Evolutionary conservation across 2,113 vertebrate species (phyloP), one percentile per base, ranked within the genome.

Genomic region (Xiphorhynchus elegans): DNA sequence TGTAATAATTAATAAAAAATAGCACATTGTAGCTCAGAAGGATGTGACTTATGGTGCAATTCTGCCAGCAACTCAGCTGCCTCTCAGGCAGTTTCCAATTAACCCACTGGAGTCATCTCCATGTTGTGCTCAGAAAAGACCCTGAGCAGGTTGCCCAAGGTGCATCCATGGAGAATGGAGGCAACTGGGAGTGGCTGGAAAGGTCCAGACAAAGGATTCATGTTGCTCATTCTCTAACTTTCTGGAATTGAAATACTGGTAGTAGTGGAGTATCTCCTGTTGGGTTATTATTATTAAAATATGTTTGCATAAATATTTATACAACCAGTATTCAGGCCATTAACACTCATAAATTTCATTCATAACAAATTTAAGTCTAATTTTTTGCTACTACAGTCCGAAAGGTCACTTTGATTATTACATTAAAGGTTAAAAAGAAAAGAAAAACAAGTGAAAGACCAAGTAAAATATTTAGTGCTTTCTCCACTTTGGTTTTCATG

Each of bases 1-100:
- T 80, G 47, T 56, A 86, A 93, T 88, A 91, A 95, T 93, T 84
- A 92, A 83, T 91, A 91, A 93, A 75, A 93, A 88, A 11, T 52
- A 93, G 47, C 47, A 53, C 72, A 56, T 25, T 66, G 33, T 75
- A 55, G 42, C 81, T 91, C 20, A 70, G 93, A 80, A 93, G 47
- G 42, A 59, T 77, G 42, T 7, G 63, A 80, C 56, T 91, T 91
- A 53, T 37, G 76, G 42, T 55, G 59, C 55, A 53, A 3, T n/a
- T 40, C 63, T 89, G 82, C 89, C 93, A 95, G 42, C 50, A 76
- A 62, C 42, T 88, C 87, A 83, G 33, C 90, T 96, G 63, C 67
- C 75, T 96, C 52, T 74, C 1, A 1, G 46, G 70, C 59, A 70
- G 42, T 50, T 90, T 93, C 75, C 84, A 91, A 35, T 91, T 91